Evolutionary conservation across 2,113 vertebrate genomes (phyloP), one percentile per base, ranked within the genome.

Genomic region (Pterophyllum scalare): DNA sequence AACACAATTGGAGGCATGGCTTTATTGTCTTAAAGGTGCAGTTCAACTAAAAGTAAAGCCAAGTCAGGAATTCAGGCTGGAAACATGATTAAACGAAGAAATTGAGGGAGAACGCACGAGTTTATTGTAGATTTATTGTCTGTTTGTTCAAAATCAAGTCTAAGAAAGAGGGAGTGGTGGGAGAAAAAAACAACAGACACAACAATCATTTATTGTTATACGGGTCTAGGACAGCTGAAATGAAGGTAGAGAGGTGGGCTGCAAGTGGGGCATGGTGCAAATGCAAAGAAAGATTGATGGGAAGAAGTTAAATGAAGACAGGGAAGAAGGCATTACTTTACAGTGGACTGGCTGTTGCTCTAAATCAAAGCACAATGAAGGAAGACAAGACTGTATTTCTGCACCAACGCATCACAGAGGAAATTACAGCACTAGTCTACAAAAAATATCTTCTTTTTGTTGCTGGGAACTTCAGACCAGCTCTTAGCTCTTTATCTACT

Each of bases 11-110:
- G 80, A 89, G 87, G 79, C 90, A 64, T 22, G 87, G 80, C 90
- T 93, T 91, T 88, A 90, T 90, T 93, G 93, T 91, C 90, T 92
- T 90, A 89, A 91, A 94, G 88, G 87, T 92, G 87, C 75, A 92
- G 82, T 87, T 92, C 83, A 84, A 80, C 54, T 80, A 67, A 85
- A 87, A 87, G 77, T 59, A 70, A 86, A 85, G 78, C 80, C 10
- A 35, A 84, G 35, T 38, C 35, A 38, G 35, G 61, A 75, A 60
- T 75, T 75, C 75, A 43, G 8, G 8, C 14, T 2, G 12, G 43
- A 70, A 85, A 86, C 75, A 60, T 26, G 22, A 79, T 81, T 77
- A 84, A 87, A 84, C 77, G 62, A 81, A 67, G 40, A 77, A 64
- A 77, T 7, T 4, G 60, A 28, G 14, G 12, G 49, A 24, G 24